phyloP scores from a whole-genome alignment of 23 tunicate genomes.

The Halocynthia aurantium region DNA sequence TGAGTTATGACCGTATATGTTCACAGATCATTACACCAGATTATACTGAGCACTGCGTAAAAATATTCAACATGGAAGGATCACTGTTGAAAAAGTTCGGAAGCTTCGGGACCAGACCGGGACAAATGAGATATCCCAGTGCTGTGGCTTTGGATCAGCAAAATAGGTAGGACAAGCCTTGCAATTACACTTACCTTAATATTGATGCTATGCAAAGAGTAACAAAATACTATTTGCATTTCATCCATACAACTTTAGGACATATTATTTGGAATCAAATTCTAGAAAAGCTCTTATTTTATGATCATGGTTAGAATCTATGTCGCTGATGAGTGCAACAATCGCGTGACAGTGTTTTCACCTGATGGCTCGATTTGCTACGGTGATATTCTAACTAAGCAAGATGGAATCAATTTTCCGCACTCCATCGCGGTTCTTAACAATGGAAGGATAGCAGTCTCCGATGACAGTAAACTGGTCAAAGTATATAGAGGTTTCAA shows the following conservation, averaged over 20 bases:
- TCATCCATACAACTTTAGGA: too few species aligned
- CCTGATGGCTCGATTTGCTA: slow-evolving; percentile 29
- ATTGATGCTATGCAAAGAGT: too few species aligned
- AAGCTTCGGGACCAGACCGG: slow-evolving; percentile 38
- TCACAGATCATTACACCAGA: slow-evolving; percentile 53
- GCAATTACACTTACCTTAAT: not conserved
- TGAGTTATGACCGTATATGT: not conserved
- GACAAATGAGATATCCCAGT: slow-evolving; percentile 67
- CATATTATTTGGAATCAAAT: too few species aligned
- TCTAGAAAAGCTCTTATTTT: too few species aligned
- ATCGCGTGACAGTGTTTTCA: slow-evolving; percentile 51
- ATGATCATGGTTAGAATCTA: slow-evolving; percentile 27
- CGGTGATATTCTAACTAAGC: slow-evolving; percentile 40
- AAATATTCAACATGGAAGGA: slow-evolving; percentile 33
- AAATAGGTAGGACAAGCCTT: slow-evolving; percentile 20
- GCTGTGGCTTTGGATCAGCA: slow-evolving; percentile 51
- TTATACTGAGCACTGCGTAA: slow-evolving; percentile 36
- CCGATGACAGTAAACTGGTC: slow-evolving; percentile 62
- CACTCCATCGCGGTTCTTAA: slow-evolving; percentile 45
- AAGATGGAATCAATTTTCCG: slow-evolving; percentile 56
- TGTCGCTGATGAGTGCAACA: slow-evolving; percentile 79
- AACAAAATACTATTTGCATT: too few species aligned
- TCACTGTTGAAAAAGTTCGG: slow-evolving; percentile 42
- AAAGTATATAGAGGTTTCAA: slow-evolving; percentile 32
- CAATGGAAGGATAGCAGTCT: slow-evolving; percentile 49